These are phyloP conservation scores for Globodera rostochiensis DNA, from an alignment of 1,140 invertebrate genomes.

Conservation along the genomic window DNA sequence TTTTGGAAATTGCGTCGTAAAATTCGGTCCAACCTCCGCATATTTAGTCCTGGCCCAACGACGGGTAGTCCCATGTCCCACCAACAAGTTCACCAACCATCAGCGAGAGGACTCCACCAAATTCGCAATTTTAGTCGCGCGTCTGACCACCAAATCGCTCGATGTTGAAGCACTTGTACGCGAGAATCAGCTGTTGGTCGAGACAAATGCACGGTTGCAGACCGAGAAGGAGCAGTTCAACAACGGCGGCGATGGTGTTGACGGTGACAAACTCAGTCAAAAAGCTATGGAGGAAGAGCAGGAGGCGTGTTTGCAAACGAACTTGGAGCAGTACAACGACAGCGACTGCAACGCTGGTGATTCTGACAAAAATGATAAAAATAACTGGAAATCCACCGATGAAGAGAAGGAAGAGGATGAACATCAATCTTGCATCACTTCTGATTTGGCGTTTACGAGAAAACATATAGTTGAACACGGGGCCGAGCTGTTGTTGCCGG, in stretches of 20 bases:
- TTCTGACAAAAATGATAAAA: too few relatives aligned
- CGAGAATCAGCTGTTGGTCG: slow-evolving; percentile 54
- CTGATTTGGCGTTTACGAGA: not conserved
- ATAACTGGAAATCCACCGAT: too few relatives aligned
- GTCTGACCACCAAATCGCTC: slow-evolving; percentile 41
- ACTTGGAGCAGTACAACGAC: too few relatives aligned
- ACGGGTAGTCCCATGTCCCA: slow-evolving; percentile 1
- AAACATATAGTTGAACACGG: not conserved
- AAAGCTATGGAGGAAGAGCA: too few relatives aligned
- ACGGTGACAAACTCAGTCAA: too few relatives aligned
- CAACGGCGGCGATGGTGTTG: not conserved
- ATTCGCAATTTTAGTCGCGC: slow-evolving; percentile 62
- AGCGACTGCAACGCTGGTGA: too few relatives aligned
- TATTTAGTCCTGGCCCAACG: not conserved
- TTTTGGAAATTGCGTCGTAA: not conserved
- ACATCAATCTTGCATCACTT: too few relatives aligned
- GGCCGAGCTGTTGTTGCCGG: not conserved
- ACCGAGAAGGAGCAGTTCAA: slow-evolving; percentile 23
- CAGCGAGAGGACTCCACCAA: slow-evolving; percentile 37
- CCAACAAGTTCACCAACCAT: slow-evolving; percentile 10
- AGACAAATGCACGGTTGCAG: slow-evolving; percentile 54
- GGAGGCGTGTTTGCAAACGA: too few relatives aligned
- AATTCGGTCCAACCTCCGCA: not conserved
- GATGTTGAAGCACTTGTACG: slow-evolving; percentile 60
- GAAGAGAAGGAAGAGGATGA: too few relatives aligned